Evolutionary conservation across 2,797 vertebrate genomes (phyloP), one percentile per base, ranked within the genome.

Genomic region (Lepus townsendii): DNA sequence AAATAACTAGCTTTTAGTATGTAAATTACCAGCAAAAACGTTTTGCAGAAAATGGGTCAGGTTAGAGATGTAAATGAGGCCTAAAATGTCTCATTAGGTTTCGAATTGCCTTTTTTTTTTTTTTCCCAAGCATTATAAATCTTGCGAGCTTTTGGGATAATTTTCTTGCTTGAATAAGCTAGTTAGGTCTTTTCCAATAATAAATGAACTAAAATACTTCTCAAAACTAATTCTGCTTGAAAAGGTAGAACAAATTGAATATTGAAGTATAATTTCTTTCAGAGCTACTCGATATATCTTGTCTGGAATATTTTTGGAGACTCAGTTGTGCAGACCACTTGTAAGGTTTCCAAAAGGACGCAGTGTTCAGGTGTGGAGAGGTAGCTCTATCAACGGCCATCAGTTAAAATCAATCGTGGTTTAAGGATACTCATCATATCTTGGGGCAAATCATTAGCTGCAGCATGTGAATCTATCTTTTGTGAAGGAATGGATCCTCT

Each of bases 11-110:
- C 98, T 98, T 98, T 98, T 98, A 98, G 97, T 97, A 98, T 98
- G 98, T 96, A 98, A 98, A 98, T 98, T 98, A 97, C 91, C 69
- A 97, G 97, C 93, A 97, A 98, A 98, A 98, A 97, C 97, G 9
- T 98, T 98, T 98, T 98, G 93, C 97, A 97, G 97, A 98, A 97
- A 98, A 98, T 97, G 96, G 97, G 98, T 98, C 98, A 98, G 97
- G 98, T 98, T 98, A 98, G 90, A 98, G 97, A 98, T 98, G 98
- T 97, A 98, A 98, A 98, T 98, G 98, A 98, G 97, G 97, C 97
- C 98, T 98, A 98, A 98, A 98, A 98, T 98, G 98, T 98, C 98
- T 98, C 98, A 98, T 98, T 98, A 98, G 97, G 97, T 98, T 98
- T 98, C 97, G 97, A 98, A 98, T 98, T 97, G 98, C 98, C 90